Base-by-base conservation (phyloP, 2,888 invertebrate species). In the Lordiphosa andalusiaca region DNA sequence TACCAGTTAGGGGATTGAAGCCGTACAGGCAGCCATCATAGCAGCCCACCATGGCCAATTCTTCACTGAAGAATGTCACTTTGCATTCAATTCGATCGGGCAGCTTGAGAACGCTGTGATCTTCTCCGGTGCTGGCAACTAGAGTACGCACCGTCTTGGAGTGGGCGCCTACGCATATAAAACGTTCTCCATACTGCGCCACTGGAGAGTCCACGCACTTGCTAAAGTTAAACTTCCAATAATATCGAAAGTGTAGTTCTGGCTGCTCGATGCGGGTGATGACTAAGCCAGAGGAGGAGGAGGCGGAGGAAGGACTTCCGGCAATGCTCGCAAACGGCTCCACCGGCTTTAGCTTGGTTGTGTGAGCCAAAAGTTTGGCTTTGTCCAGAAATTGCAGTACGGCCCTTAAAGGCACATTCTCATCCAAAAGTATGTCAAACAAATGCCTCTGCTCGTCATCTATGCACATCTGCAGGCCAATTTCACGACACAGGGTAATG, bases 201-300 rank as follows among this genome's bases (percentile, higher is more conserved):
- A 95, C 95, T 10, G 95, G 92, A 6, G 95, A 93, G 91, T 97
- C 96, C 7, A 97, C 92, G 90, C 97, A 97, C 89, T 96, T 96
- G 38, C 91, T 61, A 5, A 86, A 73, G 58, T 86, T 69, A 1
- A 68, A 54, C 23, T 71, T 83, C 87, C 87, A 87, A 13, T 76
- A 52, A 2, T 74, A 60, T n/a, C 76, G 60, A 2, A 78, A 66
- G 2, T 67, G 35, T 0, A 77, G 38, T 0, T 48, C 19, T 0
- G 73, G 60, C 23, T 56, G 57, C 10, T 67, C 66, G 0, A 62
- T 37, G n/a, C 77, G 73, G 12, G 57, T 73, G 36, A 76, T 83
- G 4, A 66, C 41, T 10, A 83, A 23, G 4, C 69, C 60, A 13
- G 52, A 21, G 5, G 7, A 4, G 6, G 21, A 37, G 16, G 51